Percentiles rank a stretch among this genome's conserved stretches.
phyloP scores from a whole-genome alignment of 2,797 vertebrate genomes.

The Epinephelus coioides region DNA sequence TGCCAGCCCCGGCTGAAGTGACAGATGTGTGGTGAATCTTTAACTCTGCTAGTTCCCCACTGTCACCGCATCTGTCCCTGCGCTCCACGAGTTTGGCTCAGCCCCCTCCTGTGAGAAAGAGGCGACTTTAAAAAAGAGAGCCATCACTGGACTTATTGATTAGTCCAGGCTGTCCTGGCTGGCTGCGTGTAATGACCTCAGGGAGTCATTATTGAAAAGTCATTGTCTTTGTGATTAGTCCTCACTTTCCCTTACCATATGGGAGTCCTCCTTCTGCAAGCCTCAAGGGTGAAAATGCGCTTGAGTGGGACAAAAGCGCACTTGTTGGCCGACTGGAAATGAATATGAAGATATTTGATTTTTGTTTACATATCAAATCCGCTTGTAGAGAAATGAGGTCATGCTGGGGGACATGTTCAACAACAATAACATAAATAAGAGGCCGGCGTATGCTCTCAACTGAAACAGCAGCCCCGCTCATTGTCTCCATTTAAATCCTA shows the following conservation, averaged over 20 bases:
- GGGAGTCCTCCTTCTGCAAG: constrained; percentile 74
- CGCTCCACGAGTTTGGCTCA: constrained; percentile 28
- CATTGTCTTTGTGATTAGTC: constrained; percentile 79
- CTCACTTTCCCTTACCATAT: constrained; percentile 72
- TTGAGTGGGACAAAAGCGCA: constrained; percentile 32
- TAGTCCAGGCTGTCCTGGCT: constrained; percentile 71
- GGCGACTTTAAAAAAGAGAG: constrained; percentile 71
- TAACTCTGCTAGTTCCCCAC: constrained; percentile 82
- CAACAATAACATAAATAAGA: constrained; percentile 56
- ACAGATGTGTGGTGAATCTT: constrained; percentile 90
- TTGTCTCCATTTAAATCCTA: constrained; percentile 78
- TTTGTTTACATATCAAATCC: constrained; percentile 60
- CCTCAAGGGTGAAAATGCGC: constrained; percentile 48
- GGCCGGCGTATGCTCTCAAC: constrained; percentile 66
- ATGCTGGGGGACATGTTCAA: constrained; percentile 48
- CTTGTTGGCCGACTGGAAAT: constrained; percentile 53
- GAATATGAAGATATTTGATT: constrained; percentile 50
- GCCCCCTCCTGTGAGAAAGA: constrained; percentile 74
- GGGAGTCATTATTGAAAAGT: constrained; percentile 82
- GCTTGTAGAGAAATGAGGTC: constrained; percentile 61
- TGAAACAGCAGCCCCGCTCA: constrained; percentile 70
- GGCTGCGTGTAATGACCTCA: constrained; percentile 84
- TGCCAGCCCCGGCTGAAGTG: constrained; percentile 73
- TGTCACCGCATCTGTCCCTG: constrained; percentile 85
- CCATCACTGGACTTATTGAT: constrained; percentile 87